Conservation (phyloP, 2,888 invertebrate genomes). For the Sphaerophoria taeniata region DNA sequence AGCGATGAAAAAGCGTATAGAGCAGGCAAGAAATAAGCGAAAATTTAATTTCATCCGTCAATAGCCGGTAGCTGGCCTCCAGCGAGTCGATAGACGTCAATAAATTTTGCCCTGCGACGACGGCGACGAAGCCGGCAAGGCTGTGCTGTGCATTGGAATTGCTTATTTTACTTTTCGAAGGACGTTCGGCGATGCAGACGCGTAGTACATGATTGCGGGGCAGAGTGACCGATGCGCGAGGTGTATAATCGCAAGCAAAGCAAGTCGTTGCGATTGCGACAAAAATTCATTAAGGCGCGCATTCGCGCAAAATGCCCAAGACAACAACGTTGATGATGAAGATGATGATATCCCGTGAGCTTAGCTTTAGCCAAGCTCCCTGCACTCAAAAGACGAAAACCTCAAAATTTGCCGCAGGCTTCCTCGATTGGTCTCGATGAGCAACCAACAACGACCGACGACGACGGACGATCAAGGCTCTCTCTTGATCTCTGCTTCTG, state of each 20-base stretch:
- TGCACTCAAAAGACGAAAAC: background rate
- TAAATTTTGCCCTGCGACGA: slow-evolving; percentile 55
- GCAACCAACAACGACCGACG: slow-evolving; percentile 44
- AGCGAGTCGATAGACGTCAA: slow-evolving; percentile 66
- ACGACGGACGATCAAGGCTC: slow-evolving; percentile 13
- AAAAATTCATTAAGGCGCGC: slow-evolving; percentile 72
- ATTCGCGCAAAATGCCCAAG: slow-evolving; percentile 58
- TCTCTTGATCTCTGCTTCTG: slow-evolving; percentile 56
- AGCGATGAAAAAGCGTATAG: slow-evolving; percentile 7
- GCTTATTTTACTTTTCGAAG: slow-evolving; percentile 52
- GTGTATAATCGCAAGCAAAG: slow-evolving; percentile 63
- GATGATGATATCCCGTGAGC: slow-evolving; percentile 74
- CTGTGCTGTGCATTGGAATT: slow-evolving; percentile 55
- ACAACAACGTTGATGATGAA: slow-evolving; percentile 47
- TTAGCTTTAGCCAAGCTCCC: slow-evolving; percentile 68
- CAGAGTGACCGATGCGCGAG: background rate
- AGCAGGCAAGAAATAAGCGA: slow-evolving; percentile 50
- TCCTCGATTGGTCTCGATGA: slow-evolving; percentile 7
- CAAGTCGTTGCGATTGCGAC: slow-evolving; percentile 61
- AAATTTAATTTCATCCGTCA: slow-evolving; percentile 75
- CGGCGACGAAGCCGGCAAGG: slow-evolving; percentile 11
- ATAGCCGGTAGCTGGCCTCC: slow-evolving; percentile 73
- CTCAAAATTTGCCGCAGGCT: slow-evolving; percentile 49
- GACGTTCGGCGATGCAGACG: background rate
- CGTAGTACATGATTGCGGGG: background rate